Evolutionary conservation across 2,113 vertebrate genomes (phyloP).

Genomic region (Tamias sibiricus): DNA sequence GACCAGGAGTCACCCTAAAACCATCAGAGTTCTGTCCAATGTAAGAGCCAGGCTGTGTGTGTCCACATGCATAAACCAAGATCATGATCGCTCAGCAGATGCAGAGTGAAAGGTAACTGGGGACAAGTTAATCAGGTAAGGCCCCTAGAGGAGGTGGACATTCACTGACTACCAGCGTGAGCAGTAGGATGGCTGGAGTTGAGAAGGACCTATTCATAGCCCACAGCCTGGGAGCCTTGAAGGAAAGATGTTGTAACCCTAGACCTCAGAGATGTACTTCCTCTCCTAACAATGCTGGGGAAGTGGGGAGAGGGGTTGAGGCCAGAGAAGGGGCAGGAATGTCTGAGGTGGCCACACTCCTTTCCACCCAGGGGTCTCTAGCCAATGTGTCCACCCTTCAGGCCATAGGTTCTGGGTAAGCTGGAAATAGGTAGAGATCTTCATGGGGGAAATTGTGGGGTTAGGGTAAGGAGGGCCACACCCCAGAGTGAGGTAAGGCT

Average conservation of each 20-base stretch:
- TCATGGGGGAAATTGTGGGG: rapidly evolving
- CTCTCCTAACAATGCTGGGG: neutral
- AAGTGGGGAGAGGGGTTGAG: neutral
- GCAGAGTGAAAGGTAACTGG: neutral
- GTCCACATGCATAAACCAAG: neutral
- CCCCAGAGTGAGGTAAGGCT: neutral
- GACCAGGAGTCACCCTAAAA: neutral
- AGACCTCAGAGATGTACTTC: neutral
- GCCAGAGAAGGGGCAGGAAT: neutral
- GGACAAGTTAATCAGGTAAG: neutral
- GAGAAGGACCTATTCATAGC: neutral
- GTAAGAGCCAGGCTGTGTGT: neutral
- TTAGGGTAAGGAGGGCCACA: neutral
- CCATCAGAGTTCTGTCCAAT: neutral
- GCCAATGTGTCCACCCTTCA: neutral
- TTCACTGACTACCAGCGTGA: neutral
- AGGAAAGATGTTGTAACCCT: neutral
- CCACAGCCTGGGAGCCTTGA: neutral
- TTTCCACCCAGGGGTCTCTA: neutral
- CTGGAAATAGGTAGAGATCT: neutral
- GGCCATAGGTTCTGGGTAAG: neutral
- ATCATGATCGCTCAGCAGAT: neutral
- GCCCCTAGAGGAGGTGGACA: neutral
- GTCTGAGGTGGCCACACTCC: neutral
- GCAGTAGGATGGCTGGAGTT: neutral